Evolutionary conservation across 2,113 vertebrate species (phyloP).

Genomic region (Dendrocopos noguchii): DNA sequence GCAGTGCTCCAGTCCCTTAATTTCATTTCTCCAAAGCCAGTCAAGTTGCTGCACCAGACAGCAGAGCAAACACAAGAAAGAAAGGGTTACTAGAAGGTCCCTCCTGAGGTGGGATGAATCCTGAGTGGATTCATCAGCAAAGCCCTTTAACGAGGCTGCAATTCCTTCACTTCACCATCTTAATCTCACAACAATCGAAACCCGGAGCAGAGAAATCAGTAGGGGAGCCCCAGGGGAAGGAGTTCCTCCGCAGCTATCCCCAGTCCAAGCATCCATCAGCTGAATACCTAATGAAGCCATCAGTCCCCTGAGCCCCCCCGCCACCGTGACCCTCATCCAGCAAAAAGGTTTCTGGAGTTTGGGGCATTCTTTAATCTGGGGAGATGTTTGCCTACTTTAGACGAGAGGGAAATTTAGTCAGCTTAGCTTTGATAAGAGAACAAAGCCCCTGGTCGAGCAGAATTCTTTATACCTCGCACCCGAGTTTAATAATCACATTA

Average conservation of each 20-base stretch:
- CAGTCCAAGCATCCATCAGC: neutral
- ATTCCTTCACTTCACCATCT: slow-evolving; percentile 4
- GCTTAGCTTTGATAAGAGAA: slow-evolving; percentile 40
- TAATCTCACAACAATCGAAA: slow-evolving; percentile 44
- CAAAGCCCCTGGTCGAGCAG: slow-evolving; percentile 30
- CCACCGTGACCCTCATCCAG: neutral
- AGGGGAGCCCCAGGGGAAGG: neutral
- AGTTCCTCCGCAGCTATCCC: slow-evolving; percentile 2
- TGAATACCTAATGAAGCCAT: neutral
- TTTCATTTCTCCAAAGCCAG: neutral
- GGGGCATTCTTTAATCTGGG: neutral
- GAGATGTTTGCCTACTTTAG: neutral
- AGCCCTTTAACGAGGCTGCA: neutral
- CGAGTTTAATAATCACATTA: slow-evolving; percentile 38
- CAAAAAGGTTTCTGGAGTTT: slow-evolving; percentile 17
- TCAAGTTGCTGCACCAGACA: neutral
- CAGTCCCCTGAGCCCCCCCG: neutral
- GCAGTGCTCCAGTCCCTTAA: too few species aligned
- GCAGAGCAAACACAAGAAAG: neutral
- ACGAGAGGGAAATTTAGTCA: slow-evolving; percentile 13
- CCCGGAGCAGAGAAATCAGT: neutral
- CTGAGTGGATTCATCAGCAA: neutral
- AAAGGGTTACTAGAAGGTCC: slow-evolving; percentile 12
- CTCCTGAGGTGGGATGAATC: neutral
- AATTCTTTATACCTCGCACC: neutral